These are phyloP conservation scores for Pheosia gnoma DNA, from an alignment of 2,888 invertebrate genomes.

Conservation along the genomic window DNA sequence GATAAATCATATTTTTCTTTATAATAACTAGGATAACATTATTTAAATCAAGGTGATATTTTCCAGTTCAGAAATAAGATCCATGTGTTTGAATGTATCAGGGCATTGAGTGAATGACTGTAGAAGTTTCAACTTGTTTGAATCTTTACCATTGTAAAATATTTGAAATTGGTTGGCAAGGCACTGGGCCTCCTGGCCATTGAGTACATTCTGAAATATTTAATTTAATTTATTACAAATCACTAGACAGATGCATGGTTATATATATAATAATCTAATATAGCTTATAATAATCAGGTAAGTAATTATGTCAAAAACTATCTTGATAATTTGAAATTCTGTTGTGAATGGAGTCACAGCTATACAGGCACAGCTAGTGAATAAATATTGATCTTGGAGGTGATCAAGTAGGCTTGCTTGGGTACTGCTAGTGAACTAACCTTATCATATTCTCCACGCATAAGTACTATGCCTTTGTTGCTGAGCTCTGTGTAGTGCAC, in stretches of 20 bases:
- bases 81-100: constrained; percentile 91
- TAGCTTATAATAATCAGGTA: too few relatives aligned
- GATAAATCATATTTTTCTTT: too few relatives aligned
- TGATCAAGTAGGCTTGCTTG: too few relatives aligned
- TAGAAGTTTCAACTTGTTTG: constrained; percentile 85
- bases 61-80: constrained; percentile 90
- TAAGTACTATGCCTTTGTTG: constrained; percentile 89
- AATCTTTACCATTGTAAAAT: constrained; percentile 89
- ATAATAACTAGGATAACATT: too few relatives aligned
- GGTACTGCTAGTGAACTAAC: constrained; percentile 33
- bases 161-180: constrained; percentile 93
- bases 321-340: too few relatives aligned
- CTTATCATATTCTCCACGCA: constrained; percentile 94
- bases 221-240: too few relatives aligned
- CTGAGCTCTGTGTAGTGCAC: constrained; percentile 91
- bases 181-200: constrained; percentile 92
- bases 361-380: too few relatives aligned
- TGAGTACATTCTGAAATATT: constrained; percentile 85
- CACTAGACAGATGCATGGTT: too few relatives aligned
- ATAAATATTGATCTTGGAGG: too few relatives aligned
- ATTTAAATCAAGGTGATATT: constrained; percentile 75
- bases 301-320: too few relatives aligned
- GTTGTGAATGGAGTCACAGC: too few relatives aligned
- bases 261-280: too few relatives aligned
- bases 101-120: constrained; percentile 88